These are phyloP conservation scores for Peromyscus attwateri DNA, from an alignment of 2,797 vertebrate genomes.

Conservation along the genomic window DNA sequence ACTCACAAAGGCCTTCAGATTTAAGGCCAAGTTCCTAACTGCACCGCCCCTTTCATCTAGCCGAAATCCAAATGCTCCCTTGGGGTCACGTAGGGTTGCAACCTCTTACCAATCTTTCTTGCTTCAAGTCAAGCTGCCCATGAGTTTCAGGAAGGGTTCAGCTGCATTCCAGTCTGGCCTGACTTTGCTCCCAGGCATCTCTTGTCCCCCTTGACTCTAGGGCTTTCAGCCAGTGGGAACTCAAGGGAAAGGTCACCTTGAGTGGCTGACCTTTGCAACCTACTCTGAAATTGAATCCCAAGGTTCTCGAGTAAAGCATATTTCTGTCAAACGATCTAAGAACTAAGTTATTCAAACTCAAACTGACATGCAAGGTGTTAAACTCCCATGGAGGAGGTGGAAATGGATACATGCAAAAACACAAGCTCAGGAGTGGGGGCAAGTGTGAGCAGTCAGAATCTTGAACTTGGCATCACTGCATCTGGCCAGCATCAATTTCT, in stretches of 20 bases:
- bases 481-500: background rate
- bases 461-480: fast-evolving
- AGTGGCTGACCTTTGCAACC: background rate
- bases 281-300: background rate
- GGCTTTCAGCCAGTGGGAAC: background rate
- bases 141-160: background rate
- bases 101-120: slow-evolving; percentile 13
- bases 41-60: slow-evolving; percentile 59
- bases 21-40: slow-evolving; percentile 71
- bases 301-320: background rate
- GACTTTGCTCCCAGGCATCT: background rate
- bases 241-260: background rate
- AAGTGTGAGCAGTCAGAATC: fast-evolving
- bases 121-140: background rate
- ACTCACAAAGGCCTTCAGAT: slow-evolving; percentile 71
- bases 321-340: background rate
- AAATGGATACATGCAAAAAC: fast-evolving
- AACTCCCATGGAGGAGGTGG: background rate
- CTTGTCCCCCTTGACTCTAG: background rate
- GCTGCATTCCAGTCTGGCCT: background rate
- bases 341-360: background rate
- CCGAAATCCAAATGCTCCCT: slow-evolving; percentile 36
- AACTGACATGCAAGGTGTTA: background rate
- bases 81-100: background rate
- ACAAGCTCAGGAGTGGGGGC: fast-evolving